Evolutionary conservation across 2,797 vertebrate genomes (phyloP).

Genomic region (Cynopterus sphinx): DNA sequence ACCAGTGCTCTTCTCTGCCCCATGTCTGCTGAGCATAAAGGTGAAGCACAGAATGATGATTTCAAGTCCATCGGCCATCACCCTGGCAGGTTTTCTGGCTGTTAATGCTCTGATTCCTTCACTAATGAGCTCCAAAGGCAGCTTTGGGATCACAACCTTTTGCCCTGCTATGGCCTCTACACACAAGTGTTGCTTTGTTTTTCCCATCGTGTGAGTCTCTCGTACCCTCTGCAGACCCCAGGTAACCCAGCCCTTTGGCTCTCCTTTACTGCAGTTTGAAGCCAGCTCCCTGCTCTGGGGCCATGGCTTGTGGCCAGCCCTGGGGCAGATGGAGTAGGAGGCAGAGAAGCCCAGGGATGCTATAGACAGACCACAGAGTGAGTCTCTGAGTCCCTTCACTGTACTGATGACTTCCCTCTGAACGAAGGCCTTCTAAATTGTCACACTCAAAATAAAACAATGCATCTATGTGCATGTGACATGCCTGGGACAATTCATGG

Average conservation of each 20-base stretch:
- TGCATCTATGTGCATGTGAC: background rate
- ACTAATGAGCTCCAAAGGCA: background rate
- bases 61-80: background rate
- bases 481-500: background rate
- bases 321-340: background rate
- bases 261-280: background rate
- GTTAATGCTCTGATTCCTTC: background rate
- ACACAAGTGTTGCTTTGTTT: background rate
- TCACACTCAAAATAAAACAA: background rate
- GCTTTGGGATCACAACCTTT: background rate
- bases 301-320: background rate
- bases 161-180: background rate
- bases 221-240: background rate
- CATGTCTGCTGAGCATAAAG: background rate
- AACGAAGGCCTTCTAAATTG: background rate
- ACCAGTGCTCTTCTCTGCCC: too few relatives aligned
- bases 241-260: background rate
- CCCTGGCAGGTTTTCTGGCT: background rate
- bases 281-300: background rate
- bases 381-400: background rate
- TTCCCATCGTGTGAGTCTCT: background rate
- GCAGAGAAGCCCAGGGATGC: background rate
- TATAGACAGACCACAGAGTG: background rate
- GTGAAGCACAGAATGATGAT: background rate
- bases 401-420: background rate